Percentiles rank a stretch among this genome's conserved stretches.
phyloP scores from a whole-genome alignment of 1,140 invertebrate genomes.

The Sweltsa coloradensis region DNA sequence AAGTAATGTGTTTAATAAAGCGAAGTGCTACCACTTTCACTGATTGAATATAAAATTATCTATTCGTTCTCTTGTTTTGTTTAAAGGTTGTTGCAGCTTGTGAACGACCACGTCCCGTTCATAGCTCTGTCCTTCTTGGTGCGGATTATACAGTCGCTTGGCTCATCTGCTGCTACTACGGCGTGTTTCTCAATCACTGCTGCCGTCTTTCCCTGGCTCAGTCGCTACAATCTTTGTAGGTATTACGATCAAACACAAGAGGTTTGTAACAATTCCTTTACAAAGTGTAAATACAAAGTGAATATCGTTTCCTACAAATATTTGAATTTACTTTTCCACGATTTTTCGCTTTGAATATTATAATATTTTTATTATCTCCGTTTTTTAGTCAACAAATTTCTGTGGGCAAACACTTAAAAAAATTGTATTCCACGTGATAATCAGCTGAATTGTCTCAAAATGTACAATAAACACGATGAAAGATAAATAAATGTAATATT shows the following conservation, averaged over 20 bases:
- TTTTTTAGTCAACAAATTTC: background rate
- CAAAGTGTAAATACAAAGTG: too few relatives aligned
- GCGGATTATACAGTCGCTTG: conserved; percentile 45
- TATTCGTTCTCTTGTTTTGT: too few relatives aligned
- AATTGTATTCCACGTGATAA: too few relatives aligned
- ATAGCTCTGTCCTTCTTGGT: conserved; percentile 44
- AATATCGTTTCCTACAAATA: too few relatives aligned
- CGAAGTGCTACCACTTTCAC: too few relatives aligned
- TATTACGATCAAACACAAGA: conserved; percentile 11
- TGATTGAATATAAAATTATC: too few relatives aligned
- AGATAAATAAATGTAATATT: too few relatives aligned
- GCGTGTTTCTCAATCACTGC: conserved; percentile 50
- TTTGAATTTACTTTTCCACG: background rate
- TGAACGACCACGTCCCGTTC: conserved; percentile 36
- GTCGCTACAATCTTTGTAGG: conserved; percentile 50
- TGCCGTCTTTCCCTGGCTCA: conserved; percentile 42
- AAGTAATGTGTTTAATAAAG: too few relatives aligned
- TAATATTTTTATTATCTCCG: background rate
- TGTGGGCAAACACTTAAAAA: background rate
- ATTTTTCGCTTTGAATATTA: background rate
- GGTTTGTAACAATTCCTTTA: background rate
- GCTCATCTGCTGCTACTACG: conserved; percentile 47
- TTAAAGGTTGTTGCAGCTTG: conserved; percentile 38
- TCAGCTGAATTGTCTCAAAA: too few relatives aligned
- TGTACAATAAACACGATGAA: too few relatives aligned